Percentiles rank a stretch among this genome's conserved stretches.
Conservation (phyloP, 1,140 invertebrate genomes). For the Dreissena polymorpha region DNA sequence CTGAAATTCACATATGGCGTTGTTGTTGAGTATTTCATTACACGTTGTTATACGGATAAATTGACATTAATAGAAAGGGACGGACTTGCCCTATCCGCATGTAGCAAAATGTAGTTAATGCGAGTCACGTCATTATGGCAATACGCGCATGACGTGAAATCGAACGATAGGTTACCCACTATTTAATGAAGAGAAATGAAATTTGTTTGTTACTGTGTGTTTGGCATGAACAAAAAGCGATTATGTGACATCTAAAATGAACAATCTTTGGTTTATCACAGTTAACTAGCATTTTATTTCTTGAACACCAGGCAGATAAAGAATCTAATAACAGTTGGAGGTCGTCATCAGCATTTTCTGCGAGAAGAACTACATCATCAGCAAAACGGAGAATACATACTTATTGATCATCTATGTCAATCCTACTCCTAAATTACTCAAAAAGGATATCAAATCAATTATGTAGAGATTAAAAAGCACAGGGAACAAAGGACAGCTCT, state of each 20-base stretch:
- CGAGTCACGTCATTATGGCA: too few species aligned
- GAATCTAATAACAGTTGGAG: background rate
- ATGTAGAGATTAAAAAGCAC: constrained; percentile 6
- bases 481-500: background rate
- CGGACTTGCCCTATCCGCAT: too few species aligned
- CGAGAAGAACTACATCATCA: background rate
- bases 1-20: too few species aligned
- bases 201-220: too few species aligned
- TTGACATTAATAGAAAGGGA: too few species aligned
- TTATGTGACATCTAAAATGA: constrained; percentile 16
- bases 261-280: constrained; percentile 12
- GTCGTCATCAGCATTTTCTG: constrained; percentile 1
- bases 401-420: background rate
- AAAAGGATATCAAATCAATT: constrained; percentile 10
- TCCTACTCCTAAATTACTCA: background rate
- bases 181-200: too few species aligned
- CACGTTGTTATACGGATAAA: too few species aligned
- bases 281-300: background rate
- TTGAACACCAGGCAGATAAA: background rate
- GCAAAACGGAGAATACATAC: background rate
- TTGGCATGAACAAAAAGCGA: too few species aligned
- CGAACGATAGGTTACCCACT: too few species aligned
- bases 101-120: too few species aligned
- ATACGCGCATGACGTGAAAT: too few species aligned
- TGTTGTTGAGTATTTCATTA: too few species aligned